These are phyloP conservation scores for Meganola albula DNA, from an alignment of 2,888 invertebrate genomes.

Conservation along the genomic window DNA sequence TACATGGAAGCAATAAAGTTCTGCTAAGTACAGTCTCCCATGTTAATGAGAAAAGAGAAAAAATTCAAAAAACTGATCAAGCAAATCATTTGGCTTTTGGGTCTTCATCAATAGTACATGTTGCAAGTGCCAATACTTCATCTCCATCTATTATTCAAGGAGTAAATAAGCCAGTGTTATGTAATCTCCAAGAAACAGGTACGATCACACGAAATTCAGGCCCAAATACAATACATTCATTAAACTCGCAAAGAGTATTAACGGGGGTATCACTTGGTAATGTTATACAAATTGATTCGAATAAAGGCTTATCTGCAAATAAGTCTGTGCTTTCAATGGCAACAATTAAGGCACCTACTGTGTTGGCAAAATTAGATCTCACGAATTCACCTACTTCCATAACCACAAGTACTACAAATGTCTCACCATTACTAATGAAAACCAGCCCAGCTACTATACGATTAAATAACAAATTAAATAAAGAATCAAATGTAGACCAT, in stretches of 20 bases:
- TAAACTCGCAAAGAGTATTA: constrained; percentile 55
- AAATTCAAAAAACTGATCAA: constrained; percentile 49
- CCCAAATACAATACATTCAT: constrained; percentile 60
- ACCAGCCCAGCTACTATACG: constrained; percentile 39
- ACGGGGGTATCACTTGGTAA: constrained; percentile 50
- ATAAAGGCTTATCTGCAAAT: constrained; percentile 50
- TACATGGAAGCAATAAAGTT: constrained; percentile 60
- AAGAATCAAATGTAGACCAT: constrained; percentile 33
- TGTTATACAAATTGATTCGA: constrained; percentile 54
- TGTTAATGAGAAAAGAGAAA: constrained; percentile 58
- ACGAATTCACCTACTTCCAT: constrained; percentile 43
- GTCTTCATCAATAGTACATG: constrained; percentile 56
- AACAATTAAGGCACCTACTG: constrained; percentile 50
- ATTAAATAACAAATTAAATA: constrained; percentile 45
- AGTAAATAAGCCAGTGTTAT: constrained; percentile 48
- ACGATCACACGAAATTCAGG: constrained; percentile 46
- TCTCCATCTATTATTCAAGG: constrained; percentile 54
- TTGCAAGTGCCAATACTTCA: constrained; percentile 49
- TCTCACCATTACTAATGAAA: constrained; percentile 60
- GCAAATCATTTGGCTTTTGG: constrained; percentile 45
- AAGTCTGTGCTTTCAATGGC: constrained; percentile 63
- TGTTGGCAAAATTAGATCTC: constrained; percentile 52
- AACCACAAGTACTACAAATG: constrained; percentile 49
- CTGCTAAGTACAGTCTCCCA: constrained; percentile 51
- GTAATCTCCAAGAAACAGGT: constrained; percentile 48